These are phyloP conservation scores for Hypotaenidia okinawae DNA, from an alignment of 2,797 vertebrate genomes.

Conservation along the genomic window DNA sequence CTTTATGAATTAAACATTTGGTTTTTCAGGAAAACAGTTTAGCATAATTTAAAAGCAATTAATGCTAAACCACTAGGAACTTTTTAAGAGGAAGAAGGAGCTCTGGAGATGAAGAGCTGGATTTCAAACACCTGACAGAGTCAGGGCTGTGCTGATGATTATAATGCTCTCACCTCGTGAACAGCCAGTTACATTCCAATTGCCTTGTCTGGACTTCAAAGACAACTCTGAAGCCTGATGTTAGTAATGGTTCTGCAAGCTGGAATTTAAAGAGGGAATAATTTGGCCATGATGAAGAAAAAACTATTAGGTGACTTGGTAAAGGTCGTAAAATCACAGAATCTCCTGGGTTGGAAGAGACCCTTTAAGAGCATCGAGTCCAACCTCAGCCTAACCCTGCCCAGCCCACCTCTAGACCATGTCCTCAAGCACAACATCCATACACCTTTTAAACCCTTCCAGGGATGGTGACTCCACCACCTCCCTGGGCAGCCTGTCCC, in stretches of 20 bases:
- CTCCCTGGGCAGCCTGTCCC: too few relatives aligned
- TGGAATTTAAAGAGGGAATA: not conserved
- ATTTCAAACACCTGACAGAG: not conserved
- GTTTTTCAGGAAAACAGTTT: conserved; percentile 33
- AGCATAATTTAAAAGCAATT: conserved; percentile 15
- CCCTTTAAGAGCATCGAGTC: too few relatives aligned
- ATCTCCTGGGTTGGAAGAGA: too few relatives aligned
- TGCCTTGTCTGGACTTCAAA: not conserved
- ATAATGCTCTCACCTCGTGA: not conserved
- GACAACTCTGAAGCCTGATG: not conserved
- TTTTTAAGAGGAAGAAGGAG: not conserved
- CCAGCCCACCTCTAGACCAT: too few relatives aligned
- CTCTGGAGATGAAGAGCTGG: not conserved
- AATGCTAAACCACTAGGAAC: conserved; percentile 19
- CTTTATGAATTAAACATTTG: conserved; percentile 34
- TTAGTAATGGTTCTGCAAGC: not conserved
- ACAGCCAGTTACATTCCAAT: not conserved
- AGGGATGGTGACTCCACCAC: too few relatives aligned
- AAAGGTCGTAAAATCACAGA: not conserved
- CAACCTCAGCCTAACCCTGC: too few relatives aligned
- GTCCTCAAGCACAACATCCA: too few relatives aligned
- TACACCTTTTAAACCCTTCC: too few relatives aligned
- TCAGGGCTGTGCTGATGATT: not conserved
- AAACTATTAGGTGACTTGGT: not conserved
- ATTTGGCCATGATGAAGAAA: not conserved